Conservation (phyloP, 30 jellyfish, hydroid and myxozoan genomes). For the Euphysa ruthae region DNA sequence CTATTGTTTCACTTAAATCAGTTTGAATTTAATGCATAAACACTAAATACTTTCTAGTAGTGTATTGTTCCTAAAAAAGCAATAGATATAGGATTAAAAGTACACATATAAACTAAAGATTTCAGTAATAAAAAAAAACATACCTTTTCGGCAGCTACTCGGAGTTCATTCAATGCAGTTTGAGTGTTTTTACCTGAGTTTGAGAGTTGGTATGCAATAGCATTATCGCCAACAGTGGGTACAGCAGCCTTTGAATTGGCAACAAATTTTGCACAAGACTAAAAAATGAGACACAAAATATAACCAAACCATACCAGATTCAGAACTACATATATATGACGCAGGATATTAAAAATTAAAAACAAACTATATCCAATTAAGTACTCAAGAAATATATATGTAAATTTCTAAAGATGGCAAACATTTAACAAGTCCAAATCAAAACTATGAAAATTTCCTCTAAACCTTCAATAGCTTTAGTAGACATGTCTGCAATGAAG, state of each 20-base stretch:
- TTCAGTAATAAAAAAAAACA: no score
- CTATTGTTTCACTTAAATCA: no score
- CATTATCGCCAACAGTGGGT: constrained; percentile 93
- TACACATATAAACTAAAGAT: not conserved
- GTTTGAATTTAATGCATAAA: no score
- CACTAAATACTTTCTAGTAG: not conserved
- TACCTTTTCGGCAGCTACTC: constrained; percentile 88
- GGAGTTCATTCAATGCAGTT: constrained; percentile 66
- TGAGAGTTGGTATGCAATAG: constrained; percentile 78
- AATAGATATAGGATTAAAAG: not conserved
- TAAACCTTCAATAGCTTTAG: no score
- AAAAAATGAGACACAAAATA: not conserved
- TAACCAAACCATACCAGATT: not conserved
- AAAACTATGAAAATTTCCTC: no score
- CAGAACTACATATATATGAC: constrained; percentile 19
- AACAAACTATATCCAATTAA: no score
- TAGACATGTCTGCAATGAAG: no score
- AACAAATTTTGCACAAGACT: constrained; percentile 62
- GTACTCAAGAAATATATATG: no score
- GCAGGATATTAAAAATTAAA: not conserved
- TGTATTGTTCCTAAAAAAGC: not conserved
- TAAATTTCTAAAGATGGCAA: no score
- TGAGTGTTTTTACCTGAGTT: constrained; percentile 72
- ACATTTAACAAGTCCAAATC: no score
- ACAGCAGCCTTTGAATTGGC: constrained; percentile 91